Base-by-base conservation (phyloP, 2,888 invertebrate genomes). In the Helicoverpa assulta region DNA sequence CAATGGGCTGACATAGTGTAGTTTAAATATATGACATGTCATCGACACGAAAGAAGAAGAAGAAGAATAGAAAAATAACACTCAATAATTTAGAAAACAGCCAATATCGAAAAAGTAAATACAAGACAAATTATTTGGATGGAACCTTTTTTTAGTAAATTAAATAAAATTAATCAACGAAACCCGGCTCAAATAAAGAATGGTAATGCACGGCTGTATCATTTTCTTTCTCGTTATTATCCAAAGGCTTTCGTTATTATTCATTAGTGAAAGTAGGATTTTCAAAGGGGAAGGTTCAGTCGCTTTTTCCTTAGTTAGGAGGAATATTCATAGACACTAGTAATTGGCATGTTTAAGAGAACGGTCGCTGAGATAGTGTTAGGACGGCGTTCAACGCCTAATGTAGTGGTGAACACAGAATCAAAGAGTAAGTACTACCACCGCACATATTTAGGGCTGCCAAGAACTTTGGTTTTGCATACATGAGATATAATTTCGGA, bases 171-270 rank as follows among this genome's bases (percentile, higher is more conserved):
- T 14, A 52, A 55, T 5, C 10, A 59, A 29, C 16, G 51, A 51
- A 63, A 5, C 14, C 40, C 29, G n/a, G n/a, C 47, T 47, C 47
- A 47, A 51, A 60, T 8, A 2, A 37, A 12, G n/a, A 12, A 63
- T 5, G 12, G 5, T 54, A 26, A 37, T 57, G 21, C 14, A 16
- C 50, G 50, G 37, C 50, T 29, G 14, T 14, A 53, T 26, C 37
- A 8, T 18, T 53, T 47, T 52, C 7, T 1, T 64, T 54, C 21
- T 52, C 33, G 37, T 64, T 60, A 64, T 29, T 50, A 61, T 19
- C 14, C 52, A 66, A 63, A 70, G 37, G 19, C 4, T 8, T 51
- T 55, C 10, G 2, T 73, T 26, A 55, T 53, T 53, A 53, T 56
- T 67, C 37, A 52, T 16, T 21, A 21, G 18, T 12, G 70, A 7